Evolutionary conservation across 2,888 invertebrate genomes (phyloP).

Genomic region (Lysandra coridon): DNA sequence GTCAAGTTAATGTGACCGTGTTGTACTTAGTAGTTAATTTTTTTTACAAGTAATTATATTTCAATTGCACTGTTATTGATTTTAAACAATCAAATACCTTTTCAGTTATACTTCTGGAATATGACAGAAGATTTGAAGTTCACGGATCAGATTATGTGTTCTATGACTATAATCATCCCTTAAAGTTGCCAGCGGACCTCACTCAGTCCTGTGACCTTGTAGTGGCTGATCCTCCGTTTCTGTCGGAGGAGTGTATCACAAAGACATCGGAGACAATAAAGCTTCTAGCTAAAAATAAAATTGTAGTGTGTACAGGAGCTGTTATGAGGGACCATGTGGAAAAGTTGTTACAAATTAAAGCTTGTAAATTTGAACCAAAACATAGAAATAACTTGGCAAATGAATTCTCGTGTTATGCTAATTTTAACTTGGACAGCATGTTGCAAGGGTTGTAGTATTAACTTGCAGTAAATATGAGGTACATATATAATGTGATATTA

Average conservation of each 20-base stretch:
- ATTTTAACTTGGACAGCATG: conserved; percentile 86
- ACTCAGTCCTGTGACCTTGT: conserved; percentile 87
- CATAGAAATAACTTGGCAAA: conserved; percentile 96
- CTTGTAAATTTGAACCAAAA: conserved; percentile 86
- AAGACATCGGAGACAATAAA: conserved; percentile 90
- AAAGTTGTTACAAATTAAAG: conserved; percentile 82
- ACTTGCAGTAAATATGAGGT: neutral
- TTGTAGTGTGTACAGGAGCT: conserved; percentile 94
- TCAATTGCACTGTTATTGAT: too few species aligned
- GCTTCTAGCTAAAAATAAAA: conserved; percentile 85
- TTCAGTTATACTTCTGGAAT: conserved; percentile 90
- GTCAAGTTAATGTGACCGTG: too few species aligned
- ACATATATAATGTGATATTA: conserved; percentile 1
- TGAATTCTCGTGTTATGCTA: conserved; percentile 94
- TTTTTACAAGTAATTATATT: too few species aligned
- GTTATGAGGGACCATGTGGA: conserved; percentile 87
- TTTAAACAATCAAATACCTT: conserved; percentile 42
- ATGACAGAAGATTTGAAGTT: conserved; percentile 89
- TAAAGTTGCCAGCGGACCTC: conserved; percentile 83
- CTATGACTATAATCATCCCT: conserved; percentile 93
- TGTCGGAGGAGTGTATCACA: conserved; percentile 94
- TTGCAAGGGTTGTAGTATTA: conserved; percentile 51
- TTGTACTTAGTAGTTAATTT: too few species aligned
- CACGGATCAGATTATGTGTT: conserved; percentile 89
- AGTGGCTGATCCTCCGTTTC: conserved; percentile 96